Base-by-base conservation (phyloP, 2,113 vertebrate species). In the Aleadryas rufinucha region DNA sequence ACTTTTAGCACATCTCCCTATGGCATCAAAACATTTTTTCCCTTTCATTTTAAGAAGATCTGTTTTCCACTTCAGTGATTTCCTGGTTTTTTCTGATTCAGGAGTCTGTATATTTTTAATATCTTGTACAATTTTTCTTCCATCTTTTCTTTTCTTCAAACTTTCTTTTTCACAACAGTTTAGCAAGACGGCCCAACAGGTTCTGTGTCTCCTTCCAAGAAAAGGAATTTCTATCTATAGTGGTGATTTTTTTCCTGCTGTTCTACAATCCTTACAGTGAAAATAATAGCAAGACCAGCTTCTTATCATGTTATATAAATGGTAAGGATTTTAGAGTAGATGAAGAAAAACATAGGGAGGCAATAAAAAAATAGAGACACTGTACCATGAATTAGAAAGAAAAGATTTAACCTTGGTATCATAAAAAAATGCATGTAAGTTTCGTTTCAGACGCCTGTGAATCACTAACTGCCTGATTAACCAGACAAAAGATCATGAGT, bases 11-110 rank as follows among this genome's bases (percentile, higher is more conserved):
- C 33, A 72, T 69, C 11, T 85, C 56, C 26, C 41, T 68, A 16
- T 42, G 47, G 42, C 16, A 31, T 44, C 68, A 72, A 80, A 60
- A 77, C 11, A 8, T 50, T 87, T 80, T 79, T 76, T 37, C 13
- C 7, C n/a, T 52, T 41, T 63, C 45, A 33, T 66, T 77, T 95
- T 77, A 64, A 71, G 28, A 80, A 85, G 54, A 41, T 92, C 50
- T 87, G 35, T 92, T 94, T 97, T 95, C 75, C 94, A 74, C 45
- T 95, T 84, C 74, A 86, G 52, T 70, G 52, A 83, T 54, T 85
- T 93, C 41, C 53, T 90, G 37, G 59, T 96, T 87, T 82, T 79
- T 90, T 87, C 77, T 89, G 50, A 74, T 90, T 90, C 69, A 85
- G 57, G 70, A 95, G 18, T 30, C 33, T 45, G 33, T 56, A 84